Evolutionary conservation across 2,888 invertebrate species (phyloP).

Genomic region (Drosophila quinaria): DNA sequence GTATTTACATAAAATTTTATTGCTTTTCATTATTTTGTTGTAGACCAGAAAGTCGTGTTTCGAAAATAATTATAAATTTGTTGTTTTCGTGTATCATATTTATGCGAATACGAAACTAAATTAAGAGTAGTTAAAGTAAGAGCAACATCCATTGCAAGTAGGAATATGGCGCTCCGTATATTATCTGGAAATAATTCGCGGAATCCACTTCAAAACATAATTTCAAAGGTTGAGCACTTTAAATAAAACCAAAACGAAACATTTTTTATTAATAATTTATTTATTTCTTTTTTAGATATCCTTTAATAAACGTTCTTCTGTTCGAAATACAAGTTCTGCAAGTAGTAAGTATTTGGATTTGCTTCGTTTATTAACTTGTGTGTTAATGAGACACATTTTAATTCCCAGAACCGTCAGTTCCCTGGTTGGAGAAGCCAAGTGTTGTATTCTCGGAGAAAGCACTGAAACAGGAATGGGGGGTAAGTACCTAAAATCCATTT

Average conservation of each 20-base stretch:
- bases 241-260: not conserved
- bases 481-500: constrained; percentile 29
- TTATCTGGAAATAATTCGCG: not conserved
- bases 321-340: constrained; percentile 8
- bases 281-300: not conserved
- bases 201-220: constrained; percentile 1
- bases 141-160: not conserved
- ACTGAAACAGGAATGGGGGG: constrained; percentile 62
- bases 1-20: not conserved
- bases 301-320: not conserved
- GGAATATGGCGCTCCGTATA: constrained; percentile 47
- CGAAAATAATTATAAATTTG: constrained; percentile 10
- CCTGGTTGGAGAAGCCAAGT: constrained; percentile 49
- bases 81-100: not conserved
- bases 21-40: not conserved
- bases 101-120: not conserved
- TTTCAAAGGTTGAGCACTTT: constrained; percentile 38
- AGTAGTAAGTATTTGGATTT: constrained; percentile 10
- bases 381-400: not conserved
- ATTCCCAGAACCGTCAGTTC: constrained; percentile 39
- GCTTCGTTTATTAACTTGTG: not conserved
- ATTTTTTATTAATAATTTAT: not conserved
- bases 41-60: constrained; percentile 10
- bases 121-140: not conserved
- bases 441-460: constrained; percentile 44